Conservation (phyloP, 2,888 invertebrate species). For the Tanaodytes sp. region DNA sequence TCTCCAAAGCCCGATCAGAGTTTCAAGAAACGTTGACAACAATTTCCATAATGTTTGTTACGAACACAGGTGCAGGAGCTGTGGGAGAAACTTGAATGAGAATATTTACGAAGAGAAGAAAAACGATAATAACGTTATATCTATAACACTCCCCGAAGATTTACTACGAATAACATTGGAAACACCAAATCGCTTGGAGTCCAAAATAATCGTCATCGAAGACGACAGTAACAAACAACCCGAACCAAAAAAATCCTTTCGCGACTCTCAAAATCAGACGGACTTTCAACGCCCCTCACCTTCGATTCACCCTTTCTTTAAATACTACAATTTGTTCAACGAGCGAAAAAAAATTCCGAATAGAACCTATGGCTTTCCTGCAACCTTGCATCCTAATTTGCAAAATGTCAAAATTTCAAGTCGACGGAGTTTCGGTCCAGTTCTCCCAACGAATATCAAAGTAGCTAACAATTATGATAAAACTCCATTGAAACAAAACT, state of each 20-base stretch:
- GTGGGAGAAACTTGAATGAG: conserved; percentile 13
- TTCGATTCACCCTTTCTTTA: conserved; percentile 4
- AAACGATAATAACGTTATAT: conserved; percentile 62
- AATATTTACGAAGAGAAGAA: background rate
- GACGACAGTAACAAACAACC: conserved; percentile 9
- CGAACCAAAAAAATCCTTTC: conserved; percentile 21
- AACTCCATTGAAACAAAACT: no score
- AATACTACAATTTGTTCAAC: conserved; percentile 5
- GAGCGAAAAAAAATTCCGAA: conserved; percentile 9
- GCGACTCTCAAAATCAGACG: conserved; percentile 62
- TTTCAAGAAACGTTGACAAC: conserved; percentile 42
- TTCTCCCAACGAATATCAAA: no score
- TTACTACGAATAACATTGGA: conserved; percentile 66
- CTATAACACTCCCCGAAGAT: conserved; percentile 67
- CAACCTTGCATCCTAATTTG: no score
- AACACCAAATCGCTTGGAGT: conserved; percentile 61
- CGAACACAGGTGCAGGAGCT: conserved; percentile 32
- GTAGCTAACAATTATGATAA: no score
- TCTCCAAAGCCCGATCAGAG: conserved; percentile 55
- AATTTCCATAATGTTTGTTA: conserved; percentile 2
- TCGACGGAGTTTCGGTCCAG: no score
- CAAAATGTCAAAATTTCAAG: no score
- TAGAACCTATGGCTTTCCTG: conserved; percentile 1
- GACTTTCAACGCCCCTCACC: conserved; percentile 50
- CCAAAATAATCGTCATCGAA: conserved; percentile 61